Base-by-base conservation (phyloP, 2,113 vertebrate species). In the Psephotus haematonotus region DNA sequence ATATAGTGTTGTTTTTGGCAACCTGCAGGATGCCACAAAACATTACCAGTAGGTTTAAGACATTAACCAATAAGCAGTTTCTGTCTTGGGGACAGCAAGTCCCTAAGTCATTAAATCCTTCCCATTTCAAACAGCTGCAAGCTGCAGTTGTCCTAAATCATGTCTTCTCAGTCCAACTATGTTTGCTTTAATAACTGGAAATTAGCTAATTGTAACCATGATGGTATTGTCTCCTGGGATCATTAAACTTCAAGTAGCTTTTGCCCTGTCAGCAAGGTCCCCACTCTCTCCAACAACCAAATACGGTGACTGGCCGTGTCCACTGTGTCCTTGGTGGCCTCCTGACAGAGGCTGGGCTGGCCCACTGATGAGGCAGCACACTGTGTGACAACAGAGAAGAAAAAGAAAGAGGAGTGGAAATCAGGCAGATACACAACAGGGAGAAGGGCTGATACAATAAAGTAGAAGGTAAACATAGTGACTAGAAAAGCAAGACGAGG, bases 241-340 rank as follows among this genome's bases (percentile, higher is more conserved):
- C 10, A 1, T 13, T 80, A 76, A 23, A 9, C 20, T 23, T 50
- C 64, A 78, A 70, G 33, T 6, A 72, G 57, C 16, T 67, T 75
- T 33, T 76, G 52, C 29, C 50, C 39, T 35, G 20, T 16, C 77
- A 70, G 27, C 2, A 4, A 47, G 44, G 72, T 94, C 17, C 28
- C 28, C 8, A 11, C 25, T 44, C 41, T 76, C n/a, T 64, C 31
- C 74, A 64, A 6, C 24, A 60, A 35, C 64, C 1, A 3, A 52
- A 23, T 0, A 8, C 1, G 6, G 49, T n/a, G n/a, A 29, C 72
- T 4, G 5, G 69, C 14, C 0, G 0, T 1, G 9, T 29, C 27
- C 17, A 3, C 25, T 46, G 39, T 44, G 10, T 19, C 22, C 57
- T 59, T n/a, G 57, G 33, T 59, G 57, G 33, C 57, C 57, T 59